Conservation (phyloP, 2,888 invertebrate genomes). For the Tridacna gigas region DNA sequence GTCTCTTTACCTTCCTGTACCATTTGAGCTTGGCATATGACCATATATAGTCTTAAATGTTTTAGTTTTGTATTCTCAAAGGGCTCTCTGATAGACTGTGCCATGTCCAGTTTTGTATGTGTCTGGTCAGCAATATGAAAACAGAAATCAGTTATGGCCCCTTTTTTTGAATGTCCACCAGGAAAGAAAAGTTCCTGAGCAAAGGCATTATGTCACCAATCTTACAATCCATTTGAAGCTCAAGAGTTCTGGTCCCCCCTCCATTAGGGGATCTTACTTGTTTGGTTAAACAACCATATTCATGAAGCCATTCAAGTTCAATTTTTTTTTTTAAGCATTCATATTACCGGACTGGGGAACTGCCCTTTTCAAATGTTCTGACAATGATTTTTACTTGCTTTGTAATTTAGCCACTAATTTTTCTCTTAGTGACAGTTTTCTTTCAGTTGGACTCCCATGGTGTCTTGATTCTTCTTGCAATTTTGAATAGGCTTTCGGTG, state of each 20-base stretch:
- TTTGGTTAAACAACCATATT: neutral
- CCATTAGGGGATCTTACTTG: slow-evolving; percentile 23
- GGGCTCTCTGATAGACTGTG: too few species aligned
- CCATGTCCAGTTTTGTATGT: too few species aligned
- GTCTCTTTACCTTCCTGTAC: too few species aligned
- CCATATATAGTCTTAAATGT: neutral
- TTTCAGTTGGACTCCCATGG: neutral
- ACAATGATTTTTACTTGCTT: neutral
- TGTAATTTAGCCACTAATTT: neutral
- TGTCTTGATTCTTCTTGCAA: neutral
- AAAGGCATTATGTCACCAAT: neutral
- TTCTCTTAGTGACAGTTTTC: neutral
- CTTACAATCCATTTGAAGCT: neutral
- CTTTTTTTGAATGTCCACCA: slow-evolving; percentile 21
- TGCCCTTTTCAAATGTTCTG: slow-evolving; percentile 3
- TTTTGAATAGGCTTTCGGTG: too few species aligned
- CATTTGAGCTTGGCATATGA: neutral
- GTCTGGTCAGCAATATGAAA: slow-evolving; percentile 13
- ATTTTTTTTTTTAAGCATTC: slow-evolving; percentile 19
- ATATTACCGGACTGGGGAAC: neutral
- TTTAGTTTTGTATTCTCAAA: neutral
- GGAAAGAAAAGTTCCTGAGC: slow-evolving; percentile 12
- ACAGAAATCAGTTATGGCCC: slow-evolving; percentile 3
- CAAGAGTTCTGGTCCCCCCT: slow-evolving; percentile 7
- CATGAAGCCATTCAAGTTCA: slow-evolving; percentile 5